Evolutionary conservation across 2,797 vertebrate species (phyloP), one percentile per base, ranked within the genome.

Genomic region (Cygnus olor): DNA sequence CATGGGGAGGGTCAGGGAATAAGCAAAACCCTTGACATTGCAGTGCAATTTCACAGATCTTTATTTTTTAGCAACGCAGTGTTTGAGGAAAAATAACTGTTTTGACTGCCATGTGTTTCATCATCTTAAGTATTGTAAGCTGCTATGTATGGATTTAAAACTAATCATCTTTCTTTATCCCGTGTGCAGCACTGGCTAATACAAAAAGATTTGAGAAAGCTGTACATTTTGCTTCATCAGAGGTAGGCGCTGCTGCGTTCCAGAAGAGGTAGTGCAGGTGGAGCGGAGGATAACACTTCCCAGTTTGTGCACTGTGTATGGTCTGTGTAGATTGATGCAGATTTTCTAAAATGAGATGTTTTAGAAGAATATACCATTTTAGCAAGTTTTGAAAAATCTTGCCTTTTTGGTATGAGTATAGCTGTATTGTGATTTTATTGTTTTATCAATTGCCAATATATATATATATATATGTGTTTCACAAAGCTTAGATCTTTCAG

Each of bases 361-460:
- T 92, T 98, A 98, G 97, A 96, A 94, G 96, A 97, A 94, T 94
- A 98, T 98, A 98, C 98, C 98, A 96, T 89, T 91, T 97, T 97
- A 97, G 98, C 96, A 97, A 94, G 92, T 96, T 91, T 96, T 86
- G 94, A 94, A 93, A 95, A 89, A 79, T 51, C 96, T 96, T 97
- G 97, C 97, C 97, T 97, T 98, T 98, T 96, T 97, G 97, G 98
- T 98, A 97, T 98, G 97, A 98, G 96, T 97, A 98, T 98, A 98
- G 98, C 98, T 98, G 98, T 98, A 98, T 98, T 97, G 98, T 99
- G 98, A 98, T 98, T 98, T 99, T 98, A 98, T 95, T 97, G 98
- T 98, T 99, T 98, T 98, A 98, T 98, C 97, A 97, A 98, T 98
- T 98, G 98, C 98, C 98, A 96, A 98, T 98, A 98, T 97, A 98